Evolutionary conservation across 2,113 vertebrate genomes (phyloP).

Genomic region (Arvicanthis niloticus): DNA sequence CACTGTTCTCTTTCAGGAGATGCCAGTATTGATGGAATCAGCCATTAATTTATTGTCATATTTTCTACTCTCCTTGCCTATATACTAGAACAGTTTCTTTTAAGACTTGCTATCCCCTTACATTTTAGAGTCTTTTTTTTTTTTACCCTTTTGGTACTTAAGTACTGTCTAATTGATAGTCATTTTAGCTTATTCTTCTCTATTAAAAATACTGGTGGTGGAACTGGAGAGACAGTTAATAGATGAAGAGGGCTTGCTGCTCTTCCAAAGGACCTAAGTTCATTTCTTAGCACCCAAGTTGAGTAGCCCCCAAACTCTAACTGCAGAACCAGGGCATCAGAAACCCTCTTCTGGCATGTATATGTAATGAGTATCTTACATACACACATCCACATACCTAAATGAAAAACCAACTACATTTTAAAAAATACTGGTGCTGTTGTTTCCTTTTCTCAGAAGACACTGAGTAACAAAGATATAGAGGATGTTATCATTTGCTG

Average conservation of each 20-base stretch:
- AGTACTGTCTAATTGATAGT: background rate
- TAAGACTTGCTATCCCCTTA: background rate
- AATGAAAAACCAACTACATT: background rate
- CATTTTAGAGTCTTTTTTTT: background rate
- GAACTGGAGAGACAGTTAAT: background rate
- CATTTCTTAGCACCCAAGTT: background rate
- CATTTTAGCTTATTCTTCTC: constrained; percentile 38
- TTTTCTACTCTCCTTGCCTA: constrained; percentile 16
- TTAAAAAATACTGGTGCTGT: background rate
- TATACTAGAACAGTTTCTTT: background rate
- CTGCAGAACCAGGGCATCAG: background rate
- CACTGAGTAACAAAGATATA: background rate
- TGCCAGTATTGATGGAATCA: background rate
- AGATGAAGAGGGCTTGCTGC: background rate
- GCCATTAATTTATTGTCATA: constrained; percentile 20
- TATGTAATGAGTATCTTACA: background rate
- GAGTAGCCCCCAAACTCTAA: background rate
- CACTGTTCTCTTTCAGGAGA: constrained; percentile 1
- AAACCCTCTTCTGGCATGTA: background rate
- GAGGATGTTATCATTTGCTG: background rate
- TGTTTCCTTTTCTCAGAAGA: constrained; percentile 29
- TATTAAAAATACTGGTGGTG: background rate
- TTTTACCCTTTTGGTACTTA: constrained; percentile 7
- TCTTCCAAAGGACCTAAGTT: background rate
- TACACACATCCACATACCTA: background rate